Percentiles rank a stretch among this genome's conserved stretches.
Conservation (phyloP, 2,888 invertebrate genomes). For the Agriopis marginaria region DNA sequence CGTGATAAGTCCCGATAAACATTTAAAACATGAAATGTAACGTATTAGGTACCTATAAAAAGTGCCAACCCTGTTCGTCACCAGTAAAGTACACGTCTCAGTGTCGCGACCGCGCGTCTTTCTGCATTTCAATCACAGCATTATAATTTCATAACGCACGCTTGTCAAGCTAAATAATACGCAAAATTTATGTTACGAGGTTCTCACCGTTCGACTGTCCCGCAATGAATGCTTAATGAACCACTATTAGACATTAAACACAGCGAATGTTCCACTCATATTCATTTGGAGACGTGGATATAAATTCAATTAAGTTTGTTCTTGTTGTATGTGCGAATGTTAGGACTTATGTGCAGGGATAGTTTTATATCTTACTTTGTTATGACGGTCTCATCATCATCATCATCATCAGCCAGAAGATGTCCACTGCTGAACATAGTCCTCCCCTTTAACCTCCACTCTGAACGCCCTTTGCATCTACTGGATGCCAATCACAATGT, state of each 20-base stretch:
- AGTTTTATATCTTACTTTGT: not conserved
- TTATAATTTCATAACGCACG: conserved; percentile 85
- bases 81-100: conserved; percentile 68
- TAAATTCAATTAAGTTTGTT: conserved; percentile 81
- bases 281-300: conserved; percentile 82
- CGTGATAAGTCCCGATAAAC: too few species aligned
- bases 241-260: conserved; percentile 52
- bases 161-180: conserved; percentile 85
- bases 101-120: conserved; percentile 57
- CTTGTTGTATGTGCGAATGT: conserved; percentile 40
- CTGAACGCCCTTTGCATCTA: too few species aligned
- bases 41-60: not conserved
- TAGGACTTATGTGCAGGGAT: not conserved
- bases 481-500: too few species aligned
- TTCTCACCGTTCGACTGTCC: conserved; percentile 80
- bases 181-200: conserved; percentile 86
- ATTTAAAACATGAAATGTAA: too few species aligned
- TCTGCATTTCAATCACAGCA: conserved; percentile 77
- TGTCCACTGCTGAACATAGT: too few species aligned
- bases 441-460: too few species aligned
- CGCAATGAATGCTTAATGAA: conserved; percentile 78
- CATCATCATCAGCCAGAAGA: too few species aligned
- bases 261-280: conserved; percentile 74
- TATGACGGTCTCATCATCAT: not conserved
- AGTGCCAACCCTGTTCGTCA: conserved; percentile 53